Conservation (phyloP, 2,888 invertebrate genomes). For the Ischnura elegans region DNA sequence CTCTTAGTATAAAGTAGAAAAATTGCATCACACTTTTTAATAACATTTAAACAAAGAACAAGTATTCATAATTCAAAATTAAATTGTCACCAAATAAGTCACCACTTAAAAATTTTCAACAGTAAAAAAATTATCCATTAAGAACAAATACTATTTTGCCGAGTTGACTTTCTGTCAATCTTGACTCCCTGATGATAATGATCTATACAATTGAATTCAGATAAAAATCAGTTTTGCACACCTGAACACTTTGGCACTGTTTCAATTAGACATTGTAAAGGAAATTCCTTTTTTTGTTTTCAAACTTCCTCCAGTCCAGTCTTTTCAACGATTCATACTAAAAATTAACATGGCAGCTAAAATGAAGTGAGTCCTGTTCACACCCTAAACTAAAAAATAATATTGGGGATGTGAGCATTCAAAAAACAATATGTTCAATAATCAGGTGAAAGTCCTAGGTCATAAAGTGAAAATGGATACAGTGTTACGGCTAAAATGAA, state of each 20-base stretch:
- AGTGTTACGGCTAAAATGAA: conserved; percentile 32
- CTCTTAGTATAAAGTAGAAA: conserved; percentile 38
- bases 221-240: conserved; percentile 54
- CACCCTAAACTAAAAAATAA: conserved; percentile 40
- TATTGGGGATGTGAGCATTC: background rate
- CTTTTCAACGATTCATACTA: conserved; percentile 34
- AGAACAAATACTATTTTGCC: conserved; percentile 64
- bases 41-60: conserved; percentile 52
- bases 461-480: conserved; percentile 19
- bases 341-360: conserved; percentile 47
- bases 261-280: conserved; percentile 57
- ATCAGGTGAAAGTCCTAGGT: background rate
- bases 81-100: conserved; percentile 27
- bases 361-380: background rate
- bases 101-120: conserved; percentile 53
- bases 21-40: conserved; percentile 31
- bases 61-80: conserved; percentile 33
- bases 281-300: background rate
- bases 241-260: conserved; percentile 59
- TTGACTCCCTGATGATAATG: conserved; percentile 65
- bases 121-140: conserved; percentile 58
- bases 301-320: conserved; percentile 43
- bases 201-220: conserved; percentile 52
- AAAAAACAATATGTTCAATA: background rate
- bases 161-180: conserved; percentile 51